Base-by-base conservation (phyloP, 2,113 vertebrate genomes). In the Pseudonaja textilis region DNA sequence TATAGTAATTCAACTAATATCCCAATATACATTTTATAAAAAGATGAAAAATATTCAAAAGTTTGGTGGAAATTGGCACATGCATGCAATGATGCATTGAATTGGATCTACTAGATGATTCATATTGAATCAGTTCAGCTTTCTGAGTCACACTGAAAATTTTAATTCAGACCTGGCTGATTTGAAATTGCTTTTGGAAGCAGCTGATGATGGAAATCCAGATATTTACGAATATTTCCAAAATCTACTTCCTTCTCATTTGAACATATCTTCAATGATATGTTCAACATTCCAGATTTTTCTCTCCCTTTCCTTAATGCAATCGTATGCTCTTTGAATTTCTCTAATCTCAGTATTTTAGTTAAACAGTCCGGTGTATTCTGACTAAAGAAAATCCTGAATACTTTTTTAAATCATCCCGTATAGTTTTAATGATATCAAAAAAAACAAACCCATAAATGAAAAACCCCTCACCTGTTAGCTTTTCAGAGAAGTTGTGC, bases 1-100 rank as follows among this genome's bases (percentile, higher is more conserved):
- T 86, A 88, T 95, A 96, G 93, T 25, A 16, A 18, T 95, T 92
- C 81, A 92, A 92, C 25, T 93, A 96, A 95, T 93, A 91, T 55
- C 92, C 55, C 95, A 54, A 34, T 45, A 91, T 42, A 91, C 91
- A 18, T 85, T 5, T 64, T 92, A 14, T 3, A 1, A 29, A 54
- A 55, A 74, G 2, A 57, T 5, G 34, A 59, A 85, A 93, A 94
- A 93, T 93, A 97, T 97, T 95, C 56, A 93, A 25, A 88, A 92
- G 16, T 85, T 95, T 54, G 74, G 90, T 96, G 69, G 92, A 95
- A 96, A 0, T 87, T 81, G 34, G 34, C 16, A 81, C 74, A 22
- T 81, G 69, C 16, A 34, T 20, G 29, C 69, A 74, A 39, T 39
- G 34, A 9, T 39, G 34, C 34, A 9, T 39, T 81, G 34, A 81